Conservation (phyloP, 2,888 invertebrate species). For the Xestobium rufovillosum region DNA sequence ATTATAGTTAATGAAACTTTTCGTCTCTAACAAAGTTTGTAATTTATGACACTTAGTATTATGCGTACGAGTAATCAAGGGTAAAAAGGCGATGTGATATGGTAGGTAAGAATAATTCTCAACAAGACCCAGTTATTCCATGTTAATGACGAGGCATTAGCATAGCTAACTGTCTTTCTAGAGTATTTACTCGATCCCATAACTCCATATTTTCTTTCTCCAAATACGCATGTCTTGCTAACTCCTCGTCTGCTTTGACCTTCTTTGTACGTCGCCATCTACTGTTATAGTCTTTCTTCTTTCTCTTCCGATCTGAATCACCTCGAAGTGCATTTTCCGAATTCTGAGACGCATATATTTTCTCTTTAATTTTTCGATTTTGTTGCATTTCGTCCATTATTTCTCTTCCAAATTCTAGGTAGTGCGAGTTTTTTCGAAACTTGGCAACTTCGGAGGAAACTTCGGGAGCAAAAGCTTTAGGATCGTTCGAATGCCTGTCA, state of each 20-base stretch:
- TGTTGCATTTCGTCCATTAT: slow-evolving; percentile 60
- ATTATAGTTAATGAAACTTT: no score
- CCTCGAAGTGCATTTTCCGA: slow-evolving; percentile 59
- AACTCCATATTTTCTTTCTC: slow-evolving; percentile 82
- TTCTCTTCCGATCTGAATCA: slow-evolving; percentile 80
- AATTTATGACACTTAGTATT: no score
- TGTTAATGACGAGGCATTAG: no score
- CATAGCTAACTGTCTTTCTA: no score
- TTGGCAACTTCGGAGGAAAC: slow-evolving; percentile 39
- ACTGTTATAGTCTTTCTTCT: slow-evolving; percentile 94
- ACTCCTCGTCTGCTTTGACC: slow-evolving; percentile 86
- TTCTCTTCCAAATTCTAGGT: slow-evolving; percentile 61
- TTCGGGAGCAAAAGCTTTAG: slow-evolving; percentile 50
- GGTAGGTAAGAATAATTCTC: no score
- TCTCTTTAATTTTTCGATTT: slow-evolving; percentile 50
- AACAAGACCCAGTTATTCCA: no score
- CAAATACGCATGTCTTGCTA: slow-evolving; percentile 76
- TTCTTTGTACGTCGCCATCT: slow-evolving; percentile 84
- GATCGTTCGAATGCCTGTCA: slow-evolving; percentile 66
- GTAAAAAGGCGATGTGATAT: no score
- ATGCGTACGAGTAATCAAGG: no score
- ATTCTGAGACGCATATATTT: slow-evolving; percentile 56
- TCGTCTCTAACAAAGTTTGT: no score
- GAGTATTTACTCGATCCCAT: slow-evolving; percentile 52
- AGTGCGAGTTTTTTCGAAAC: slow-evolving; percentile 54